A percentile compares a stretch with the other conserved stretches of the same genome.
Evolutionary conservation across 2,797 vertebrate genomes (phyloP).

Genomic region (Bucorvus abyssinicus): DNA sequence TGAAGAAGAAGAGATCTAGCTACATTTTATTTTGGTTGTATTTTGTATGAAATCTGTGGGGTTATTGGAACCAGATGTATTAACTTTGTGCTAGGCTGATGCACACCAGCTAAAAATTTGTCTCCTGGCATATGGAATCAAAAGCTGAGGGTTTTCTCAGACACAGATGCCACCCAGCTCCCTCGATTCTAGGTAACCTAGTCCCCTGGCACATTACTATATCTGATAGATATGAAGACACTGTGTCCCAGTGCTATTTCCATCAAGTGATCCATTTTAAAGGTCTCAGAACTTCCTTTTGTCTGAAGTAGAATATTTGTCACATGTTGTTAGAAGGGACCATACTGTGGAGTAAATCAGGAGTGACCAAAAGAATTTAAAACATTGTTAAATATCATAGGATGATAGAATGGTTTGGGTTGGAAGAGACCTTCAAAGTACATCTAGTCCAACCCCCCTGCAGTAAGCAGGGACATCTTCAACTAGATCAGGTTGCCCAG

Average conservation of each 20-base stretch:
- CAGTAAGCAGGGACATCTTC: background rate
- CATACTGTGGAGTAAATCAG: background rate
- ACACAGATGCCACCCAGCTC: background rate
- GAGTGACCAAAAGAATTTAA: background rate
- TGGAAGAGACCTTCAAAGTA: background rate
- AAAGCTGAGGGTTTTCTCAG: background rate
- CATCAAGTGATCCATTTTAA: background rate
- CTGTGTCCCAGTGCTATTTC: background rate
- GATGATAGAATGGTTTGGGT: background rate
- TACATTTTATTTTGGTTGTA: background rate
- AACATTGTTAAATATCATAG: background rate
- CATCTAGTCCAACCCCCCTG: background rate
- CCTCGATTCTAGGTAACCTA: background rate
- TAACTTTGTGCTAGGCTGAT: background rate
- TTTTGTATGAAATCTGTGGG: background rate
- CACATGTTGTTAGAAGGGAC: background rate
- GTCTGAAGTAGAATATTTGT: background rate
- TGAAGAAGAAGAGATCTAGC: background rate
- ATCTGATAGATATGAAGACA: background rate
- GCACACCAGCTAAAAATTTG: background rate
- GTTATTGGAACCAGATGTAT: background rate
- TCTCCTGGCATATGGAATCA: background rate
- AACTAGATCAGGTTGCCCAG: background rate
- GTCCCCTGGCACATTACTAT: background rate
- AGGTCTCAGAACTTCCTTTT: background rate